These are phyloP conservation scores for Onychostoma macrolepis DNA, from an alignment of 2,113 vertebrate genomes.

Conservation along the genomic window DNA sequence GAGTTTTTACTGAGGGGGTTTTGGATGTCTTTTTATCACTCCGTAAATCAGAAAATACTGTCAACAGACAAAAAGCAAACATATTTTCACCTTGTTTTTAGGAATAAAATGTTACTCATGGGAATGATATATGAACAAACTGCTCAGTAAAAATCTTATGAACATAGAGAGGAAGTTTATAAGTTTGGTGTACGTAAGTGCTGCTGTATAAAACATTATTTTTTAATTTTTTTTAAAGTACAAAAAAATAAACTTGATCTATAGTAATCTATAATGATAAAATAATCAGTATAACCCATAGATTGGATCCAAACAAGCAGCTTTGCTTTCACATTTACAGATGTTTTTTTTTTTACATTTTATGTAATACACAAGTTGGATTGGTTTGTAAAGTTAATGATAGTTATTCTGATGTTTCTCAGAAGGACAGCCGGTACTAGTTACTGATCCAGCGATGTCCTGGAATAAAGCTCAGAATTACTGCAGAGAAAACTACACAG, in stretches of 20 bases:
- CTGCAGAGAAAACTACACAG: background rate
- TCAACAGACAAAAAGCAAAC: too few species aligned
- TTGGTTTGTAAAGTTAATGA: background rate
- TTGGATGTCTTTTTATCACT: too few species aligned
- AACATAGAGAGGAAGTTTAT: background rate
- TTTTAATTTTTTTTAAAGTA: too few species aligned
- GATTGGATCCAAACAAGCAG: background rate
- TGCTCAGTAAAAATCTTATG: background rate
- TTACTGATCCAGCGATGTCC: background rate
- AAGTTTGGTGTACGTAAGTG: background rate
- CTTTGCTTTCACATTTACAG: too few species aligned
- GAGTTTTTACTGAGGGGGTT: too few species aligned
- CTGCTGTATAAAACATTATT: background rate
- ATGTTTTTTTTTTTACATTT: background rate
- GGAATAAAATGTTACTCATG: too few species aligned
- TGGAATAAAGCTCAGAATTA: conserved; percentile 22
- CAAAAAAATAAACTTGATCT: background rate
- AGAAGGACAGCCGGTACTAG: background rate
- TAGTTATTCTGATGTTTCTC: background rate
- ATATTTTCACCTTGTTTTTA: too few species aligned
- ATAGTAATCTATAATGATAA: background rate
- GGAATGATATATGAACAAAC: background rate
- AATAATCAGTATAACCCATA: background rate
- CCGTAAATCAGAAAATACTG: too few species aligned
- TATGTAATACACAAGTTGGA: background rate